These are phyloP conservation scores for Neodiprion virginianus DNA, from an alignment of 1,140 invertebrate genomes.

Conservation along the genomic window DNA sequence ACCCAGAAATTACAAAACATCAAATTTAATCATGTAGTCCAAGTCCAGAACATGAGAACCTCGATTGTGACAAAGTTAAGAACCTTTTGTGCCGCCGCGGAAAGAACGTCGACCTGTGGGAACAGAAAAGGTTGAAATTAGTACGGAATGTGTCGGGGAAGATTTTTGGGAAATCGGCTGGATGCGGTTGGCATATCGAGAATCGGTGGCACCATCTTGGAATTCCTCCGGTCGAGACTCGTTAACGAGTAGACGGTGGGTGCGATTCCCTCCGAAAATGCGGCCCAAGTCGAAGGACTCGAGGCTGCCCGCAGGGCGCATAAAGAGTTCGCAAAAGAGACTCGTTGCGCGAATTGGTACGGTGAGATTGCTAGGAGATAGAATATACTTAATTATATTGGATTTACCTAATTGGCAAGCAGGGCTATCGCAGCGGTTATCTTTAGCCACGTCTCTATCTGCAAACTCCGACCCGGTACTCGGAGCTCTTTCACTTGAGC, in stretches of 20 bases:
- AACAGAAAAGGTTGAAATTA: background rate
- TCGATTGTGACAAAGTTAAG: no score
- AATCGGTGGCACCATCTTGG: background rate
- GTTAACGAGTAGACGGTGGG: background rate
- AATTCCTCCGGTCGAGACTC: background rate
- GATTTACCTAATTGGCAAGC: slow-evolving; percentile 44
- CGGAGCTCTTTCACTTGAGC: no score
- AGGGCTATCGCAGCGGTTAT: slow-evolving; percentile 34
- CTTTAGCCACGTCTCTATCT: slow-evolving; percentile 37
- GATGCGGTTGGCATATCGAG: no score
- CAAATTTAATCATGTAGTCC: no score
- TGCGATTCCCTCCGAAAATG: background rate
- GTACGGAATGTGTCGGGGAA: background rate
- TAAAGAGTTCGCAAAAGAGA: slow-evolving; percentile 1
- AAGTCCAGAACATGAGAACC: no score
- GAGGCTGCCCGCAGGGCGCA: background rate
- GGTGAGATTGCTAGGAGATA: slow-evolving; percentile 26
- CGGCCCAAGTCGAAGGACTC: background rate
- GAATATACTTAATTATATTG: slow-evolving; percentile 47
- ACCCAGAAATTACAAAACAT: no score
- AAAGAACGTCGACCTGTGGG: no score
- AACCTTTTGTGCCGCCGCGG: no score
- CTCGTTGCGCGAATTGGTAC: slow-evolving; percentile 25
- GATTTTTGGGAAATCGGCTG: slow-evolving; percentile 18
- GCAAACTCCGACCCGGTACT: slow-evolving; percentile 25